Percentiles rank a stretch among this genome's conserved stretches.
Conservation (phyloP, 2,888 invertebrate genomes). For the Scelioninae gen. 1 region DNA sequence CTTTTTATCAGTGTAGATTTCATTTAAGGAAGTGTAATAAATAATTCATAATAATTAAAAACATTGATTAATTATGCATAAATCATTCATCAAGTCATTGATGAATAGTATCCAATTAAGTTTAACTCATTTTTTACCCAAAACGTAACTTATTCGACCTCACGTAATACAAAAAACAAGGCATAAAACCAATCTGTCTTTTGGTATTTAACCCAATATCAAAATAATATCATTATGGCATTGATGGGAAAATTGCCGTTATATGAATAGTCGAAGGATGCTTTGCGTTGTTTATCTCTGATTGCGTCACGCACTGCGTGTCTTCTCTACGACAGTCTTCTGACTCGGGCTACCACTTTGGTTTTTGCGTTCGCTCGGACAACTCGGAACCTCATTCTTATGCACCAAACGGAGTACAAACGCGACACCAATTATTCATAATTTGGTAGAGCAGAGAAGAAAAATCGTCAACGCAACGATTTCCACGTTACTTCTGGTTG, state of each 20-base stretch:
- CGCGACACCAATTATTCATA: constrained; percentile 25
- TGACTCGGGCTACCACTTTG: constrained; percentile 14
- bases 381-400: constrained; percentile 23
- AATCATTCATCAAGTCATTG: too few species aligned
- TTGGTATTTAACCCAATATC: too few species aligned
- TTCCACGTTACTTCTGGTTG: constrained; percentile 4
- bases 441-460: constrained; percentile 1
- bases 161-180: too few species aligned
- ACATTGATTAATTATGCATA: too few species aligned
- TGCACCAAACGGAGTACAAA: constrained; percentile 5
- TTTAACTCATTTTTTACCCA: too few species aligned
- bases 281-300: constrained; percentile 6
- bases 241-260: constrained; percentile 28
- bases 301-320: constrained; percentile 23
- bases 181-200: too few species aligned
- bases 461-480: constrained; percentile 11
- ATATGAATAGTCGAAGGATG: constrained; percentile 35
- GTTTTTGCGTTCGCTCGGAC: constrained; percentile 31
- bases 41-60: too few species aligned
- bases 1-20: too few species aligned
- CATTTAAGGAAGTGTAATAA: too few species aligned
- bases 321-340: constrained; percentile 13
- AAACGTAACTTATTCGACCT: too few species aligned
- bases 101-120: too few species aligned
- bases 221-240: constrained; percentile 16